phyloP scores from a whole-genome alignment of 2,797 vertebrate genomes.

The Staurois parvus region DNA sequence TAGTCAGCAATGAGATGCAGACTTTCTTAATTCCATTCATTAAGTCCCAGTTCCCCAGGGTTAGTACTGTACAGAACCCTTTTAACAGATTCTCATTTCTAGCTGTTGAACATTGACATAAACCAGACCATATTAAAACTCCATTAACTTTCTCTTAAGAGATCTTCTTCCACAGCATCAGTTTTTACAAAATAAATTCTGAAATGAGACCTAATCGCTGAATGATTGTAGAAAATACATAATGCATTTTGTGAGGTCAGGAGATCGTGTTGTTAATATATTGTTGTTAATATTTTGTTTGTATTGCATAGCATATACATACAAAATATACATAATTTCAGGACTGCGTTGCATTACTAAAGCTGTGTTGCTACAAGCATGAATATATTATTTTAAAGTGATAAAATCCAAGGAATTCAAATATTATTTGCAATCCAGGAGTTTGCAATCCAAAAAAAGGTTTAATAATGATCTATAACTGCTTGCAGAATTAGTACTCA shows the following conservation, averaged over 20 bases:
- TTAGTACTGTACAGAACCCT: constrained; percentile 31
- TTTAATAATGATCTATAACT: no score
- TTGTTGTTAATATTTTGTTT: not conserved
- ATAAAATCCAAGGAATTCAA: not conserved
- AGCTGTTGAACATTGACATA: constrained; percentile 37
- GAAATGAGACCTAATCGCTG: constrained; percentile 29
- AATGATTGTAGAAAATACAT: constrained; percentile 9
- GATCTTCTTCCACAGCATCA: constrained; percentile 7
- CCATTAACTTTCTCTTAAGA: constrained; percentile 42
- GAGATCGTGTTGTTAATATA: not conserved
- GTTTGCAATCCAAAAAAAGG: no score
- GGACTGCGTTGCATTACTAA: not conserved
- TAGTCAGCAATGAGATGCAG: constrained; percentile 17
- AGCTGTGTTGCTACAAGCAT: not conserved
- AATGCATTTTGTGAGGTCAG: not conserved
- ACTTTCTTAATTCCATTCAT: constrained; percentile 33
- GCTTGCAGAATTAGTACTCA: no score
- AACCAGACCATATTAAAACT: constrained; percentile 45
- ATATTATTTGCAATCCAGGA: not conserved
- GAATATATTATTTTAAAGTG: not conserved
- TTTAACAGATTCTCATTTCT: constrained; percentile 40
- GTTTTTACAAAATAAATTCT: constrained; percentile 17
- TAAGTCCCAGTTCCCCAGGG: constrained; percentile 36
- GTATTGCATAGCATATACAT: no score
- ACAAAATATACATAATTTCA: no score